Conservation (phyloP, 2,113 vertebrate species). For the Anseranas semipalmata region DNA sequence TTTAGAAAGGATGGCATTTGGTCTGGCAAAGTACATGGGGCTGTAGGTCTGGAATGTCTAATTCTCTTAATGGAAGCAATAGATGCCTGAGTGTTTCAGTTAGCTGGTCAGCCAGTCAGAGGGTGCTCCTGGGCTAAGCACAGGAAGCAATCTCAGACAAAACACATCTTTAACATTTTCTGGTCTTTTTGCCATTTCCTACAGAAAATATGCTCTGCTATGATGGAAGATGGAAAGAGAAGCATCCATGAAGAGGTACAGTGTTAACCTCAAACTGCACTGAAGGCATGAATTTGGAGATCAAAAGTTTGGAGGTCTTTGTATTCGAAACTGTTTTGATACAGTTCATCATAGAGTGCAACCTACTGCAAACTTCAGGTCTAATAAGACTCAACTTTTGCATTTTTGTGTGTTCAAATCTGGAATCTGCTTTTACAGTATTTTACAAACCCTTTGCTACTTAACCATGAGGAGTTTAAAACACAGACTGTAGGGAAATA, state of each 20-base stretch:
- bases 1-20: slow-evolving; percentile 52
- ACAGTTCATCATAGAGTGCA: not conserved
- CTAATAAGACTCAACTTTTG: not conserved
- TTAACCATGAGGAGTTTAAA: not conserved
- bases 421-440: not conserved
- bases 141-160: slow-evolving; percentile 40
- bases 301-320: not conserved
- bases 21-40: not conserved
- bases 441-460: not conserved
- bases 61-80: not conserved
- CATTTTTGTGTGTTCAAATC: not conserved
- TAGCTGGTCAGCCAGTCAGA: not conserved
- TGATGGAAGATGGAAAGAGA: not conserved
- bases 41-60: slow-evolving; percentile 14
- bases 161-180: not conserved
- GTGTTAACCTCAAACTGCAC: not conserved
- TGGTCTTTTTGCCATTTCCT: not conserved
- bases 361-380: not conserved
- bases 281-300: not conserved
- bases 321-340: not conserved
- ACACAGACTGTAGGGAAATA: not conserved
- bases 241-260: not conserved
- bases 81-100: not conserved
- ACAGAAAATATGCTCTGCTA: not conserved
- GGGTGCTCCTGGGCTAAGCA: not conserved